Evolutionary conservation across 1,140 invertebrate genomes (phyloP).

Genomic region (Saccostrea glomerata): DNA sequence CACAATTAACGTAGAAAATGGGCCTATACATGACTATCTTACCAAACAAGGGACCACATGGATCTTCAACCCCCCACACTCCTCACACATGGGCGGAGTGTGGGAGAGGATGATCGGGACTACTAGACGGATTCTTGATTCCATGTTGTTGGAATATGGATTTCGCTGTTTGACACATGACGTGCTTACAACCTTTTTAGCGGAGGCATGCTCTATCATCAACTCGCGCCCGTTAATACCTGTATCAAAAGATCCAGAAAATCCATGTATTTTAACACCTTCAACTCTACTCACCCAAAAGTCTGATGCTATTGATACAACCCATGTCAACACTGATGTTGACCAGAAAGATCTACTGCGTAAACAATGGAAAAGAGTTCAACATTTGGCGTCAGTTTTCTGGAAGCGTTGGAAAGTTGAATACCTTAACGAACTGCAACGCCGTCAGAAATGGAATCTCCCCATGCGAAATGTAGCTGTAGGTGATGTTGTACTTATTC

Average conservation of each 20-base stretch:
- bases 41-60: too few relatives aligned
- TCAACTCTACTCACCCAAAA: conserved; percentile 57
- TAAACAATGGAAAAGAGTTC: background rate
- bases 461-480: background rate
- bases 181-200: conserved; percentile 61
- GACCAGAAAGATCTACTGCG: background rate
- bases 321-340: background rate
- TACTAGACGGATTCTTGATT: too few relatives aligned
- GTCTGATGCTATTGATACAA: background rate
- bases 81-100: too few relatives aligned
- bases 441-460: background rate
- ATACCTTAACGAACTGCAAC: background rate
- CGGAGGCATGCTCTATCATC: conserved; percentile 60
- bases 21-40: too few relatives aligned
- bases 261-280: conserved; percentile 58
- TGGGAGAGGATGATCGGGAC: too few relatives aligned
- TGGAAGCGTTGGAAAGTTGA: conserved; percentile 30
- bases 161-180: conserved; percentile 57
- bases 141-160: too few relatives aligned
- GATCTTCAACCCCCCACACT: too few relatives aligned
- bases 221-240: conserved; percentile 59
- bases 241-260: conserved; percentile 60
- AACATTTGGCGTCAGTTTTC: background rate
- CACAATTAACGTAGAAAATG: too few relatives aligned
- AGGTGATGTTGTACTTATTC: conserved; percentile 8